Percentiles rank a stretch among this genome's conserved stretches.
phyloP scores from a whole-genome alignment of 2,113 vertebrate species.

The Platysteira castanea region DNA sequence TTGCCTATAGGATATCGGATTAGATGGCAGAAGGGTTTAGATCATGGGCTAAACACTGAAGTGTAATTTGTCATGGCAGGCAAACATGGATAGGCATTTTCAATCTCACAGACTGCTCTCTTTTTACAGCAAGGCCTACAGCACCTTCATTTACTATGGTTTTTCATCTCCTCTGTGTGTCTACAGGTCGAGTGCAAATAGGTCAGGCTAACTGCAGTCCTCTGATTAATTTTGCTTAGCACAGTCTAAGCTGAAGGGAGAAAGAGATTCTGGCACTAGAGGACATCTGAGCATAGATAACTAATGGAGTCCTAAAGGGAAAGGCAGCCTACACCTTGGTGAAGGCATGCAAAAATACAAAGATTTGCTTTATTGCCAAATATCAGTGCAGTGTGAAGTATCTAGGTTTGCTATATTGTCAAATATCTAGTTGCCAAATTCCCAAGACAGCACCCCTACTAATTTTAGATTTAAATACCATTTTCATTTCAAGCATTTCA shows the following conservation, averaged over 20 bases:
- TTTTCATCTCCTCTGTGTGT: not conserved
- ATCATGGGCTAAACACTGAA: not conserved
- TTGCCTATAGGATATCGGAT: not conserved
- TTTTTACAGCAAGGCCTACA: not conserved
- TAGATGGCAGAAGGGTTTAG: not conserved
- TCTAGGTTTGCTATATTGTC: not conserved
- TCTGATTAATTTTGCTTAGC: not conserved
- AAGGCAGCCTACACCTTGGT: not conserved
- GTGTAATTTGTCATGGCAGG: not conserved
- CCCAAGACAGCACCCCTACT: not conserved
- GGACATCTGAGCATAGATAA: not conserved
- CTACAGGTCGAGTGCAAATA: not conserved
- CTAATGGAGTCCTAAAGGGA: not conserved
- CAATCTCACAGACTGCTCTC: not conserved
- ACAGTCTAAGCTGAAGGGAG: not conserved
- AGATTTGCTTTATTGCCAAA: not conserved
- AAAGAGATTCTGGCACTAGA: not conserved
- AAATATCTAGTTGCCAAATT: not conserved
- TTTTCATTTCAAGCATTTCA: not conserved
- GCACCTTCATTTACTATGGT: not conserved
- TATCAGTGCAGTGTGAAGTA: not conserved
- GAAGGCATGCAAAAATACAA: not conserved
- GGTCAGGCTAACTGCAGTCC: not conserved
- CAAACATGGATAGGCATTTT: not conserved
- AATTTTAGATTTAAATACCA: not conserved